phyloP scores from a whole-genome alignment of 2,113 vertebrate species.

The Euleptes europaea region DNA sequence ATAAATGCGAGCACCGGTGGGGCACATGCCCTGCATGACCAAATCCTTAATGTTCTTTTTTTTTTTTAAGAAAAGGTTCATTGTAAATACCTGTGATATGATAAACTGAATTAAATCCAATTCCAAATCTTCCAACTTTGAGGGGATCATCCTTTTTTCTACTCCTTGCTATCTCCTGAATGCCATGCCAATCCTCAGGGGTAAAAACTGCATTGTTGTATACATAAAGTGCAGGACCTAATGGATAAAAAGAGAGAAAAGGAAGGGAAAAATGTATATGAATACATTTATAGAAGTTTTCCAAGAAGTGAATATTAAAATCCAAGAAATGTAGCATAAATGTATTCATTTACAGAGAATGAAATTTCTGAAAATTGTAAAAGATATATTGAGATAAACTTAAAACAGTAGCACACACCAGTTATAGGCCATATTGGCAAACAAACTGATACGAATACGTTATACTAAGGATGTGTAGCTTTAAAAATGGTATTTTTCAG shows the following conservation, averaged over 20 bases:
- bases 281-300: not conserved
- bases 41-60: not conserved
- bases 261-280: not conserved
- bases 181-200: slow-evolving; percentile 94
- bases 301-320: not conserved
- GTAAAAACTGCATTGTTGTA: slow-evolving; percentile 96
- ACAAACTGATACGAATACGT: not conserved
- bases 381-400: not conserved
- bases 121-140: slow-evolving; percentile 98
- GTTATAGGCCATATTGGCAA: not conserved
- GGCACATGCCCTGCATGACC: not conserved
- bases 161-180: slow-evolving; percentile 97
- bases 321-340: slow-evolving; percentile 15
- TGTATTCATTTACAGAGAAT: not conserved
- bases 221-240: slow-evolving; percentile 92
- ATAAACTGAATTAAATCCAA: slow-evolving; percentile 99
- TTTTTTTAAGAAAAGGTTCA: not conserved
- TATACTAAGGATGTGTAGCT: not conserved
- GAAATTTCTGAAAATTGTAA: not conserved
- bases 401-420: not conserved
- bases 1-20: not conserved
- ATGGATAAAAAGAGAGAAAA: not conserved
- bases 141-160: slow-evolving; percentile 96
- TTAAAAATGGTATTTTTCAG: too few species aligned
- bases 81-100: slow-evolving; percentile 91